Evolutionary conservation across 2,888 invertebrate species (phyloP), one percentile per base, ranked within the genome.

Genomic region (Mesorhabditis spiculigera): DNA sequence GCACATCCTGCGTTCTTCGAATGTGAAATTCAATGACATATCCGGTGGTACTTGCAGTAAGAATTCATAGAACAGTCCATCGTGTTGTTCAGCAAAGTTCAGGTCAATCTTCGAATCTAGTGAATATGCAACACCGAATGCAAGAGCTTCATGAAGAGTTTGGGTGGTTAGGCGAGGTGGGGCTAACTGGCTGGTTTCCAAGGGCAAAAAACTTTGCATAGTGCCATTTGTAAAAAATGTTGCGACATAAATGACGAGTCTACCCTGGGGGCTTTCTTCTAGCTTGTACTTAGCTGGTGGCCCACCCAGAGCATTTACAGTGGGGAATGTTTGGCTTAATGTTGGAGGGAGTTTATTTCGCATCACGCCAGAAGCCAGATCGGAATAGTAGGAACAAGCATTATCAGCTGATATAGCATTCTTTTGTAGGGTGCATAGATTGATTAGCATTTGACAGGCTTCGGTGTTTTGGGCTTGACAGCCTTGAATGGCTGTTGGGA

Each of bases 371-470:
- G 10, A 13, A 13, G 58, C 58, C n/a, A 50, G n/a, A 50, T 50
- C 58, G n/a, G 10, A 10, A 50, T 50, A 50, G n/a, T 13, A 13
- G 1, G 10, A 10, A 50, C 58, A 50, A 50, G 58, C 8, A 13
- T 10, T 50, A 13, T 58, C 58, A 58, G 10, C 10, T 58, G n/a
- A 58, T 13, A 58, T 13, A 13, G 58, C 10, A 13, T 58, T 43
- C 45, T 50, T 50, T n/a, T 50, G 58, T 50, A 50, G 58, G n/a
- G 58, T 50, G 58, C 58, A 50, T n/a, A 50, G 58, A 50, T 50
- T 50, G 8, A 50, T 13, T n/a, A 50, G n/a, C 10, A 50, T 50
- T n/a, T 50, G 58, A 50, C 58, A 50, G n/a, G 58, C 8, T 10
- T 50, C n/a, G 8, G n/a, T 10, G n/a, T 50, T n/a, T n/a, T 50